Evolutionary conservation across 2,113 vertebrate genomes (phyloP), one percentile per base, ranked within the genome.

Genomic region (Protomyctophum bolini): DNA sequence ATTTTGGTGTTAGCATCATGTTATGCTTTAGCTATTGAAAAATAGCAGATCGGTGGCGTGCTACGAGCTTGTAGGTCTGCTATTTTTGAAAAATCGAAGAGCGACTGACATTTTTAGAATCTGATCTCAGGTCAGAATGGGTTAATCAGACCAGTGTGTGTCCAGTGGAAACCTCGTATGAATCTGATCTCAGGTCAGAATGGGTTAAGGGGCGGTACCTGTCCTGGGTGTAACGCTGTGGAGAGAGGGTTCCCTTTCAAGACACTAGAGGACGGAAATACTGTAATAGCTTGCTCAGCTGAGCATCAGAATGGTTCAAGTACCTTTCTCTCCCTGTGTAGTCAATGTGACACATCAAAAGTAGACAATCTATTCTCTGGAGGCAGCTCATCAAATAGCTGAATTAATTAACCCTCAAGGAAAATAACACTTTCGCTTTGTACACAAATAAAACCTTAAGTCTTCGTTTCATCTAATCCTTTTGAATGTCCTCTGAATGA

Each of bases 381-480:
- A 73, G 63, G 62, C 76, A 80, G 58, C 41, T 15, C 54, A 71
- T 52, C 57, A 62, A 68, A 77, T 63, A 70, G n/a, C 4, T 75
- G 5, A 48, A 41, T 14, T 52, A 48, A 41, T 14, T 52, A 10
- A 46, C 70, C 63, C 46, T n/a, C 71, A 73, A 74, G 51, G 21
- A 10, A 29, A 75, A 66, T 65, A 73, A 71, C 72, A 64, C 62
- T 71, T 70, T 73, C 0, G 69, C 79, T 7, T 7, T 81, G 72
- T 15, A 76, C 58, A 66, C 12, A 72, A 52, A 41, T 51, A 73
- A 79, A 70, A 21, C 2, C 21, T 14, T 14, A 15, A 9, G n/a
- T 49, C 12, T 63, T 83, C 85, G 70, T 85, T 87, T 79, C 56
- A 76, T 81, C 59, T 68, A 50, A 68, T 69, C 66, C 29, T 49